These are phyloP conservation scores for Peromyscus aztecus DNA, from an alignment of 2,797 vertebrate species.

Conservation along the genomic window DNA sequence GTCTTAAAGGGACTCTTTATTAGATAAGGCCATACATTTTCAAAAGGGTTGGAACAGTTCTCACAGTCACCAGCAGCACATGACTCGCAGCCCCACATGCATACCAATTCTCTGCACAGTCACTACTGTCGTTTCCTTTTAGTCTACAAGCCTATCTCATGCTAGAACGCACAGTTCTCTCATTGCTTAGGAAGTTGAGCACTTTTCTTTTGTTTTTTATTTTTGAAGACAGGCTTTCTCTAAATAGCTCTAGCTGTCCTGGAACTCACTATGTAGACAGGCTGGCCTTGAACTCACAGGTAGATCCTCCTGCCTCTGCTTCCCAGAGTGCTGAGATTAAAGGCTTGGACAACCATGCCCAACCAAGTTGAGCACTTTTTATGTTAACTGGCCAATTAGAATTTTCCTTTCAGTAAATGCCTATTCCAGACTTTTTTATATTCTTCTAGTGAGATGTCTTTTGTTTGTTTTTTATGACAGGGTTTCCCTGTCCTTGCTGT, in stretches of 20 bases:
- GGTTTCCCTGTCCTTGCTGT: not conserved
- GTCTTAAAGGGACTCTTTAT: conserved; percentile 31
- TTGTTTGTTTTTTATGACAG: not conserved
- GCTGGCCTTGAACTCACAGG: not conserved
- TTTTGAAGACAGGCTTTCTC: not conserved
- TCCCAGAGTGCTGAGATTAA: not conserved
- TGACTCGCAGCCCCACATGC: not conserved
- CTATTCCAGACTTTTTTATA: not conserved
- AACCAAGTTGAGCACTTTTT: conserved; percentile 23
- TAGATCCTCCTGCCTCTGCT: not conserved
- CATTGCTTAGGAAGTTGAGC: not conserved
- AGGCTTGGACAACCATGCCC: not conserved
- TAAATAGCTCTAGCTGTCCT: not conserved
- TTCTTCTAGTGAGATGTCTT: conserved; percentile 34
- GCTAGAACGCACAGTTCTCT: conserved; percentile 13
- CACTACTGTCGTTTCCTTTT: not conserved
- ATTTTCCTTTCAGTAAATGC: conserved; percentile 52
- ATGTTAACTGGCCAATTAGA: conserved; percentile 18
- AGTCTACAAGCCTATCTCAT: not conserved
- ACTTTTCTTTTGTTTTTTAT: not conserved
- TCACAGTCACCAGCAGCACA: not conserved
- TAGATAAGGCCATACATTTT: conserved; percentile 15
- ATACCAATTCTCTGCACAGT: not conserved
- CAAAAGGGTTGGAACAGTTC: not conserved
- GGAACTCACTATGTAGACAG: not conserved